These are phyloP conservation scores for Eciton burchellii DNA, from an alignment of 1,140 invertebrate genomes.

Conservation along the genomic window DNA sequence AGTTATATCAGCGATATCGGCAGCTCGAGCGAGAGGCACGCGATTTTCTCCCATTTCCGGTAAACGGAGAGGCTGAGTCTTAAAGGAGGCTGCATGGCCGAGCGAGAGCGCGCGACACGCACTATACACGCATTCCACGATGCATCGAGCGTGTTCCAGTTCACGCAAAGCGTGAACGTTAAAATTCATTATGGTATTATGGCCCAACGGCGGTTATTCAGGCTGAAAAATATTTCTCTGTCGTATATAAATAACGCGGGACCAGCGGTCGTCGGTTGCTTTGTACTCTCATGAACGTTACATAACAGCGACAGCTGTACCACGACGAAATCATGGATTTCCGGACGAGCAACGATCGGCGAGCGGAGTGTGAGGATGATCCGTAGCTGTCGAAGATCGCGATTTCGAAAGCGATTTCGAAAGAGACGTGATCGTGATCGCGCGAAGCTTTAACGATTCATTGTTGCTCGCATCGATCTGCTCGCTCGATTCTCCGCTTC, in stretches of 20 bases:
- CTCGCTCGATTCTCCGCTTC: not conserved
- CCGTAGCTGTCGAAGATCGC: not conserved
- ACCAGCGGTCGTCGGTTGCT: not conserved
- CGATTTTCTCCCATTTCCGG: slow-evolving; percentile 2
- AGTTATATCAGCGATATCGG: not conserved
- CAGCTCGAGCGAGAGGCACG: not conserved
- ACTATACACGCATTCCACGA: not conserved
- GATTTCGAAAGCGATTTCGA: not conserved
- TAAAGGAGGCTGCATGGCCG: not conserved
- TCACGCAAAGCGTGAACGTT: slow-evolving; percentile 5
- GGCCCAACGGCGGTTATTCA: not conserved
- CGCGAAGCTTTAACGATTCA: not conserved
- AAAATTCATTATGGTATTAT: slow-evolving; percentile 24
- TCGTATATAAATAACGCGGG: slow-evolving; percentile 13
- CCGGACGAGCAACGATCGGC: not conserved
- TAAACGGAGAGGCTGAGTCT: not conserved
- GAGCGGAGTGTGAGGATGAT: not conserved
- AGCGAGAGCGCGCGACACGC: slow-evolving; percentile 5
- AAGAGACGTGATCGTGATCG: not conserved
- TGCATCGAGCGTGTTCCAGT: not conserved
- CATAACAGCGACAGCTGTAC: not conserved
- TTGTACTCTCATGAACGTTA: slow-evolving; percentile 1
- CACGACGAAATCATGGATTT: slow-evolving; percentile 3
- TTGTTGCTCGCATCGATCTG: not conserved
- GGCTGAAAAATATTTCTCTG: slow-evolving; percentile 5